Conservation (phyloP, 2,113 vertebrate species). For the Vidua macroura region DNA sequence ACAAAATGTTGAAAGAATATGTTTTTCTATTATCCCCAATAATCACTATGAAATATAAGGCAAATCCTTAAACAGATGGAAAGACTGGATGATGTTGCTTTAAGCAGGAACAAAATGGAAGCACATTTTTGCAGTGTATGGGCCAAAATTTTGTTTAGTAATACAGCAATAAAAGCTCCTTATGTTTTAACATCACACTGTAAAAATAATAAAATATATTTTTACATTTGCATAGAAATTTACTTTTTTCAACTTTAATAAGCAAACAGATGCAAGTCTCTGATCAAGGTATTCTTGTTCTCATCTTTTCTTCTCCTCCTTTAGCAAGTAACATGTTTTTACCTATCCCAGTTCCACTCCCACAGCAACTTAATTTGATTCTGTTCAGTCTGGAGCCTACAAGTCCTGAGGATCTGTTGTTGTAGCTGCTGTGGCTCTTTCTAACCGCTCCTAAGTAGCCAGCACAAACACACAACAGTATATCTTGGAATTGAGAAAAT, state of each 20-base stretch:
- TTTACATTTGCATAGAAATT: background rate
- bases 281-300: background rate
- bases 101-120: conserved; percentile 46
- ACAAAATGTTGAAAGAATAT: background rate
- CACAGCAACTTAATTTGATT: background rate
- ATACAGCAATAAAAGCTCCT: background rate
- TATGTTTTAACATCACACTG: background rate
- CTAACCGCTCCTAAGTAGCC: background rate
- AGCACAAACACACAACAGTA: background rate
- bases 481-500: background rate
- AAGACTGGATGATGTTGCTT: conserved; percentile 33
- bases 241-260: background rate
- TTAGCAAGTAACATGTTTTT: background rate
- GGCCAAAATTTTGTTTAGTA: background rate
- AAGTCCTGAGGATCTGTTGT: background rate
- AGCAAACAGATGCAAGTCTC: background rate
- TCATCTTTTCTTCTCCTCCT: background rate
- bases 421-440: background rate
- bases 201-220: background rate
- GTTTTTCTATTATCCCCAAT: background rate
- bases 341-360: background rate
- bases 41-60: conserved; percentile 22
- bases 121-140: background rate
- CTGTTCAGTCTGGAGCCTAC: background rate
- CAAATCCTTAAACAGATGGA: conserved; percentile 47